phyloP scores from a whole-genome alignment of 2,797 vertebrate genomes.

The Ispidina lecontei region DNA sequence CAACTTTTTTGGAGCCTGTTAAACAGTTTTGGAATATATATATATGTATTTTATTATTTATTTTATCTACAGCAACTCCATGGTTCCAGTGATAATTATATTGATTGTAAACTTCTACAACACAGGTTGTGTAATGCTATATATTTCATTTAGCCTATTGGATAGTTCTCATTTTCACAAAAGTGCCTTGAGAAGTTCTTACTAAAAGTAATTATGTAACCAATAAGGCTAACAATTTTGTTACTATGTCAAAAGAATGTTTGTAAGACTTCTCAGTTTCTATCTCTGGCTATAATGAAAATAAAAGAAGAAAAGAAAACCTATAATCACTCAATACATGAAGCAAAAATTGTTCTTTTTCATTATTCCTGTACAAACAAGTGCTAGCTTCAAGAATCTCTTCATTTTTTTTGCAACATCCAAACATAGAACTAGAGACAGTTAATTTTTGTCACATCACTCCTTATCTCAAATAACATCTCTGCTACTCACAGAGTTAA shows the following conservation, averaged over 20 bases:
- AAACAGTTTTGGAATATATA: conserved; percentile 50
- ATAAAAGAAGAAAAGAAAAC: not conserved
- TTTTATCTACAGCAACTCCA: conserved; percentile 4
- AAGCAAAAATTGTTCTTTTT: not conserved
- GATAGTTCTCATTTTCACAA: not conserved
- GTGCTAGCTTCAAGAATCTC: not conserved
- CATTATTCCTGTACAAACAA: not conserved
- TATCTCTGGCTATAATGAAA: not conserved
- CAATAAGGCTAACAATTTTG: not conserved
- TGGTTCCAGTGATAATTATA: not conserved
- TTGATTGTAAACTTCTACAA: not conserved
- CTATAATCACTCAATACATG: not conserved
- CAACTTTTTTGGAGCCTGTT: conserved; percentile 30
- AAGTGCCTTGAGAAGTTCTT: not conserved
- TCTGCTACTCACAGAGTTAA: not conserved
- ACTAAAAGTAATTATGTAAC: not conserved
- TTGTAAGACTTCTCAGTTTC: not conserved
- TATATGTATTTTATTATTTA: too few relatives aligned
- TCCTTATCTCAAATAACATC: not conserved
- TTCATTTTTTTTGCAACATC: conserved; percentile 27
- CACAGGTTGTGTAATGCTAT: not conserved
- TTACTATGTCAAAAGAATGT: not conserved
- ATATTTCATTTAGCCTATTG: not conserved
- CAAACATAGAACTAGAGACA: not conserved
- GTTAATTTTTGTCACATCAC: not conserved